Conservation (phyloP, 2,113 vertebrate species). For the Mastomys natalensis region DNA sequence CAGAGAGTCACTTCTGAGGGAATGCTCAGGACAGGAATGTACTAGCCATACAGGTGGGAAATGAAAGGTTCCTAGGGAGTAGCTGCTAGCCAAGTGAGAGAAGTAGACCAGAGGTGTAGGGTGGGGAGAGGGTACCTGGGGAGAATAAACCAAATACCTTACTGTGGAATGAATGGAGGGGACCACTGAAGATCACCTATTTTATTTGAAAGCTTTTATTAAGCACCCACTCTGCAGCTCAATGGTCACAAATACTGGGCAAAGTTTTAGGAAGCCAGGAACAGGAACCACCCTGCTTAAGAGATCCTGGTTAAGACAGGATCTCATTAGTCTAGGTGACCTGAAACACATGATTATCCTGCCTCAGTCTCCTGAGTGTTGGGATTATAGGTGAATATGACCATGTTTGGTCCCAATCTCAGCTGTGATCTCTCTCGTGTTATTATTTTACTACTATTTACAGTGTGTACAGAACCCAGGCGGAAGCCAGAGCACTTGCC, state of each 20-base stretch:
- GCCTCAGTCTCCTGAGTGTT: not conserved
- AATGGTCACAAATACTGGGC: not conserved
- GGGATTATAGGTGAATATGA: not conserved
- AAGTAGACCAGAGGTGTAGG: not conserved
- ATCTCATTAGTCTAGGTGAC: not conserved
- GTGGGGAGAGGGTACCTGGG: not conserved
- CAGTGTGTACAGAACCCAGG: not conserved
- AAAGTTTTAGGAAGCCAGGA: conserved; percentile 12
- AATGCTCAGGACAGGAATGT: not conserved
- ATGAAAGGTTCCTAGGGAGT: not conserved
- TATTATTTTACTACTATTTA: not conserved
- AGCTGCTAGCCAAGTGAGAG: not conserved
- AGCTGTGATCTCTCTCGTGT: not conserved
- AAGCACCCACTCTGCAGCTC: not conserved
- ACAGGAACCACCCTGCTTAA: not conserved
- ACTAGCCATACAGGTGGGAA: not conserved
- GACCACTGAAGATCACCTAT: not conserved
- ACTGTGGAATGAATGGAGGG: not conserved
- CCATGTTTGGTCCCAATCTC: not conserved
- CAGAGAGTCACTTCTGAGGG: not conserved
- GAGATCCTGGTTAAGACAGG: not conserved
- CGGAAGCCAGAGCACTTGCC: not conserved
- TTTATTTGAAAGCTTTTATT: not conserved
- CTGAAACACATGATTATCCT: not conserved
- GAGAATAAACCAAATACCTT: not conserved